Evolutionary conservation across 2,888 invertebrate species (phyloP).

Genomic region (Acleris cristana): DNA sequence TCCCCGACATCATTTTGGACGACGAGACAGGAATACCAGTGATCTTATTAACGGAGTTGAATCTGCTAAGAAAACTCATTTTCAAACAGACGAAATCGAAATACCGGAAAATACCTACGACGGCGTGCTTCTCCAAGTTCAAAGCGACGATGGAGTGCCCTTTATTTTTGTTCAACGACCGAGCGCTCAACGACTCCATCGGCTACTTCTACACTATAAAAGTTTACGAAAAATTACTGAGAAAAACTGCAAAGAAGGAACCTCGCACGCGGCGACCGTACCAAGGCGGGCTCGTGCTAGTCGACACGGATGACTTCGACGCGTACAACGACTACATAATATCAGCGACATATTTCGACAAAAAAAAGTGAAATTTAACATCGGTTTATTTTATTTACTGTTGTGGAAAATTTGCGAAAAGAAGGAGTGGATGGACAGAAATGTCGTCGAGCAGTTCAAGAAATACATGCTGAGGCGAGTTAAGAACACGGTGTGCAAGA

Average conservation of each 20-base stretch:
- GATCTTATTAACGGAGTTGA: constrained; percentile 49
- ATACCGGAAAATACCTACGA: constrained; percentile 11
- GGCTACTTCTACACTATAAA: constrained; percentile 58
- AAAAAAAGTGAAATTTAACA: constrained; percentile 52
- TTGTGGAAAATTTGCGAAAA: constrained; percentile 57
- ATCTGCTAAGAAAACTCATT: constrained; percentile 53
- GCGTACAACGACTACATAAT: too few relatives aligned
- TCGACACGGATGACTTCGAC: constrained; percentile 44
- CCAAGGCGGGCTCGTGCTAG: constrained; percentile 55
- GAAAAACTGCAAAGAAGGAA: constrained; percentile 45
- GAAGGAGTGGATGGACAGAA: constrained; percentile 39
- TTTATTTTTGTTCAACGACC: constrained; percentile 50
- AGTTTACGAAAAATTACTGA: constrained; percentile 54
- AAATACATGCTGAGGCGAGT: constrained; percentile 44
- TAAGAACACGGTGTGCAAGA: constrained; percentile 48
- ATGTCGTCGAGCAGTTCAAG: too few relatives aligned
- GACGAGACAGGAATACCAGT: too few relatives aligned
- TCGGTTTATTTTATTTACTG: constrained; percentile 55
- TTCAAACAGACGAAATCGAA: constrained; percentile 39
- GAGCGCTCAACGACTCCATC: constrained; percentile 51
- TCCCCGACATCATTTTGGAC: too few relatives aligned
- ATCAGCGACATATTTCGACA: constrained; percentile 52
- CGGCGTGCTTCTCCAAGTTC: constrained; percentile 54
- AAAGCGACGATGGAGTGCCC: constrained; percentile 54
- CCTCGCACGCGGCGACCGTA: constrained; percentile 42